A percentile compares a stretch with the other conserved stretches of the same genome.
These are phyloP conservation scores for Osmerus mordax DNA, from an alignment of 2,113 vertebrate species.

Conservation along the genomic window DNA sequence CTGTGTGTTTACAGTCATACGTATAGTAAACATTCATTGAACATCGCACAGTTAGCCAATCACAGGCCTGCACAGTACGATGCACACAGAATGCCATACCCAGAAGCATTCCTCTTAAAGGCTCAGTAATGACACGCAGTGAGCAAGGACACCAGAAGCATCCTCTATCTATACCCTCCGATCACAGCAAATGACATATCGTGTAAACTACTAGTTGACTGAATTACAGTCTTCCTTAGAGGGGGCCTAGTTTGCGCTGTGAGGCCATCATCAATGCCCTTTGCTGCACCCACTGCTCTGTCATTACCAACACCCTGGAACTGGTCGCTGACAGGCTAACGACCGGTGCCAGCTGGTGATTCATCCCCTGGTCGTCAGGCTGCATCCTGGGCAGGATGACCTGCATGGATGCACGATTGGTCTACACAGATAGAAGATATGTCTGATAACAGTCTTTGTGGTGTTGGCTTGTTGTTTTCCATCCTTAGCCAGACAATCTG, in stretches of 20 bases:
- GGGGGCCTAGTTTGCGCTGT: constrained; percentile 5
- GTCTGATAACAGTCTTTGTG: constrained; percentile 22
- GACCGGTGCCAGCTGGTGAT: constrained; percentile 39
- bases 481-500: neutral
- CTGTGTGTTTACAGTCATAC: too few species aligned
- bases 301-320: constrained; percentile 49
- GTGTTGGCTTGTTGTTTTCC: neutral
- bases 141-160: neutral
- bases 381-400: constrained; percentile 37
- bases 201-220: constrained; percentile 36
- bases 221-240: constrained; percentile 44
- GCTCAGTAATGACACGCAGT: neutral
- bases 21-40: too few species aligned
- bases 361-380: constrained; percentile 38
- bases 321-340: constrained; percentile 51
- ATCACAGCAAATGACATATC: constrained; percentile 37
- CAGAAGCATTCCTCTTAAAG: neutral
- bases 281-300: constrained; percentile 23
- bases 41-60: too few species aligned
- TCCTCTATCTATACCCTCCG: constrained; percentile 15
- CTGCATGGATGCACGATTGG: constrained; percentile 15
- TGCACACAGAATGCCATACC: too few species aligned
- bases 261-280: constrained; percentile 22
- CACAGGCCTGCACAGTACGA: too few species aligned
- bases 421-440: constrained; percentile 5